Base-by-base conservation (phyloP, 2,113 vertebrate species). In the Perccottus glenii region DNA sequence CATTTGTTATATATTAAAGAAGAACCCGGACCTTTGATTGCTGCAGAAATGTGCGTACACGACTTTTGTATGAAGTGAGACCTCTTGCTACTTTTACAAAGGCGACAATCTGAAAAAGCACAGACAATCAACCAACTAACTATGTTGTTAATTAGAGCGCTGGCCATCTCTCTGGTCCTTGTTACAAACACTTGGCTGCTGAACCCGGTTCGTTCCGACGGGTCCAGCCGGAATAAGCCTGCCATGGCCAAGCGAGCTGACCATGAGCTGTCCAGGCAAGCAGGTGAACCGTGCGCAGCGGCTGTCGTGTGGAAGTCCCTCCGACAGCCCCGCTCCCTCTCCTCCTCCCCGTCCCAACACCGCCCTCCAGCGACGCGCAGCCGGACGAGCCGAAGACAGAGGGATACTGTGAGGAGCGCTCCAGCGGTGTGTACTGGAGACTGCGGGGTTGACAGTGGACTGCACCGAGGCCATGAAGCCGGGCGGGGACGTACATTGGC, bases 241-340 rank as follows among this genome's bases (percentile, higher is more conserved):
- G 67, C 85, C 44, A 47, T 93, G 82, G 88, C 86, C 9, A 88
- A 68, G 72, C 89, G 77, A 62, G 90, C 83, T 11, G 87, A 88
- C 73, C 64, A 67, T 2, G 86, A 83, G 9, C 88, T 87, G 70
- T 84, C 84, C 50, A 59, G 71, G 32, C 65, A 71, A 19, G 79
- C 88, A 76, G 87, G 90, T 80, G 90, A 95, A 58, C 91, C 75
- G 33, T 98, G 96, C 71, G 85, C 93, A 63, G 92, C 93, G 85
- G 86, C 92, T 45, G 85, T 87, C 46, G 78, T 82, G 44, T 78
- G 78, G 79, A 82, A 73, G 46, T 87, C 79, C 77, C 83, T 50
- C 33, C 78, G 15, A 72, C 90, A 87, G 70, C 78, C 83, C 52
- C 84, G 90, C 19, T 79, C 84, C 60, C n/a, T 52, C 56, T 82